Evolutionary conservation across 2,113 vertebrate species (phyloP).

Genomic region (Hydropotes inermis): DNA sequence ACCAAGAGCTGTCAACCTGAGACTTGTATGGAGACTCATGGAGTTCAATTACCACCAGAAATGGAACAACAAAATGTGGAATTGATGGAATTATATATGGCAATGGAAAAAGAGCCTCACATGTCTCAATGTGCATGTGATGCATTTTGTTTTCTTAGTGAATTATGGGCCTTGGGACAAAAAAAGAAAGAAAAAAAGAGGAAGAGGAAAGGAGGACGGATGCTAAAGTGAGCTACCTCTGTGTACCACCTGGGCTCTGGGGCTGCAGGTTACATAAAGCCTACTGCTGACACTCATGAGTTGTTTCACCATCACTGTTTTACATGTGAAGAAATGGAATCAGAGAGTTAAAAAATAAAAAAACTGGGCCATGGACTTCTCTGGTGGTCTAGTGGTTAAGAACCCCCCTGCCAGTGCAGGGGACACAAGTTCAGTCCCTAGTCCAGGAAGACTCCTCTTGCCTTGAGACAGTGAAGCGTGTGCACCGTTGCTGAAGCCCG

Average conservation of each 20-base stretch:
- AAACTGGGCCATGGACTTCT: neutral
- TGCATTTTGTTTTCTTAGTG: neutral
- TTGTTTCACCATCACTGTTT: neutral
- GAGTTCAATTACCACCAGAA: neutral
- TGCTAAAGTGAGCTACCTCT: too few relatives aligned
- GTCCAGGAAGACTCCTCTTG: neutral
- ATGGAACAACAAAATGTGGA: neutral
- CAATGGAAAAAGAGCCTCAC: neutral
- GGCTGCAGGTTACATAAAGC: too few relatives aligned
- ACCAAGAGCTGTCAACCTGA: neutral
- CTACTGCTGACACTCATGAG: accelerated
- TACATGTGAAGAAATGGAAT: neutral
- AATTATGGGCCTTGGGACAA: neutral
- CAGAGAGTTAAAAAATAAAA: neutral
- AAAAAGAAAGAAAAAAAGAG: neutral
- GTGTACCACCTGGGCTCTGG: neutral
- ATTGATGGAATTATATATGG: neutral
- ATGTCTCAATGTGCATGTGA: accelerated
- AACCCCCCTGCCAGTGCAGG: neutral
- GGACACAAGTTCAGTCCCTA: neutral
- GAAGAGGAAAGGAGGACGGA: neutral
- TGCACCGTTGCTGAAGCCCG: neutral
- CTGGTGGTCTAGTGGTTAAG: neutral
- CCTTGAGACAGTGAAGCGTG: neutral
- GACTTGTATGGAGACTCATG: neutral